These are phyloP conservation scores for Beris morrisii DNA, from an alignment of 2,888 invertebrate species.

Conservation along the genomic window DNA sequence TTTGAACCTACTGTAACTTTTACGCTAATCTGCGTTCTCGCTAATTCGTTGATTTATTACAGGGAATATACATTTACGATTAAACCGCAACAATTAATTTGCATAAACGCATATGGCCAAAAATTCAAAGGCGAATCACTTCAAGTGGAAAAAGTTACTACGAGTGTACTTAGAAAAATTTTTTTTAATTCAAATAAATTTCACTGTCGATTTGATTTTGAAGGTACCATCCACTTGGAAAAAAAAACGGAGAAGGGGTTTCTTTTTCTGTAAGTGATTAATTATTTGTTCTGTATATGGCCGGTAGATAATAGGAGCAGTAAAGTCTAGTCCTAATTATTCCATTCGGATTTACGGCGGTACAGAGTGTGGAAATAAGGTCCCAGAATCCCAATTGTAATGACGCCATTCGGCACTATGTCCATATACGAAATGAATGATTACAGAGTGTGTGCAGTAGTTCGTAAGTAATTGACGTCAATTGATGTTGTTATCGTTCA, in stretches of 20 bases:
- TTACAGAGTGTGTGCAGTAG: slow-evolving; percentile 24
- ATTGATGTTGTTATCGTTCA: slow-evolving; percentile 23
- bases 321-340: slow-evolving; percentile 22
- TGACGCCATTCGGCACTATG: slow-evolving; percentile 6
- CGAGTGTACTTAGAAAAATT: background rate
- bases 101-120: slow-evolving; percentile 20
- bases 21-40: too few relatives aligned
- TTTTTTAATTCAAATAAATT: slow-evolving; percentile 18
- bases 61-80: slow-evolving; percentile 21
- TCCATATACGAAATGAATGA: slow-evolving; percentile 5
- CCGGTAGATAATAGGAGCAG: slow-evolving; percentile 5
- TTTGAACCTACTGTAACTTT: too few relatives aligned
- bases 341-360: background rate
- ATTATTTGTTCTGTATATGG: slow-evolving; percentile 18
- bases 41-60: slow-evolving; percentile 18
- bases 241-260: slow-evolving; percentile 11
- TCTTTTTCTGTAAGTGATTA: slow-evolving; percentile 30
- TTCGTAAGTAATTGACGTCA: slow-evolving; percentile 28
- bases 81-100: slow-evolving; percentile 31
- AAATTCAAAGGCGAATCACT: slow-evolving; percentile 9
- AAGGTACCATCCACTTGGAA: background rate
- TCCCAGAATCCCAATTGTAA: slow-evolving; percentile 14
- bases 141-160: slow-evolving; percentile 25
- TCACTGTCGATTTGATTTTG: slow-evolving; percentile 8
- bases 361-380: background rate